These are phyloP conservation scores for Eclectus roratus DNA, from an alignment of 2,113 vertebrate species.

Conservation along the genomic window DNA sequence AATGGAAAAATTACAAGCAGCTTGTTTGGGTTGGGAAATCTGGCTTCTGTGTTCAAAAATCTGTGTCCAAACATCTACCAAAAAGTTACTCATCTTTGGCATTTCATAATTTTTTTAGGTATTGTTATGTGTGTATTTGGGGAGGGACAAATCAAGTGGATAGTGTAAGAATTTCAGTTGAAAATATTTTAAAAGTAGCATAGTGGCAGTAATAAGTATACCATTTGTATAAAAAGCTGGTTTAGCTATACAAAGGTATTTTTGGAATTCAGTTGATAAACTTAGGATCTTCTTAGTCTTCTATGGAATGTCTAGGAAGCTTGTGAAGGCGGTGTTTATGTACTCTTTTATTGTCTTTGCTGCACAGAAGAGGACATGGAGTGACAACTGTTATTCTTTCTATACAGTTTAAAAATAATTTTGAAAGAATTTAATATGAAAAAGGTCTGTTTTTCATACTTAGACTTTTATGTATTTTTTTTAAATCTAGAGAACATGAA, in stretches of 20 bases:
- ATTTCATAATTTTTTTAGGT: background rate
- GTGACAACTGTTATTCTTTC: background rate
- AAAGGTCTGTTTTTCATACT: background rate
- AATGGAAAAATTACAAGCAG: background rate
- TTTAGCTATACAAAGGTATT: background rate
- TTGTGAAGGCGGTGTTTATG: background rate
- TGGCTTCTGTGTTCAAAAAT: background rate
- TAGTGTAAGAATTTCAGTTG: background rate
- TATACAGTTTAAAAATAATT: background rate
- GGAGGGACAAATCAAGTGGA: background rate
- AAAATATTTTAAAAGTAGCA: background rate
- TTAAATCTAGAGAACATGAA: slow-evolving; percentile 87
- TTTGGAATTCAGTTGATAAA: background rate
- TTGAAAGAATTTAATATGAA: background rate
- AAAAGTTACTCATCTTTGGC: background rate
- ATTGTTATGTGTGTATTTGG: background rate
- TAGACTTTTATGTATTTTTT: background rate
- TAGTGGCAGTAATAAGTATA: background rate
- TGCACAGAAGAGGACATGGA: background rate
- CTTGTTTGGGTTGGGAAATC: background rate
- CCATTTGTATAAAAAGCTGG: background rate
- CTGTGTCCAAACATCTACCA: background rate
- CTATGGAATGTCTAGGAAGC: background rate
- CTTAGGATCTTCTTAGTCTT: background rate
- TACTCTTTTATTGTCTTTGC: background rate